These are phyloP conservation scores for Notoglanidium macrostoma DNA, from an alignment of 2,797 vertebrate genomes.

Conservation along the genomic window DNA sequence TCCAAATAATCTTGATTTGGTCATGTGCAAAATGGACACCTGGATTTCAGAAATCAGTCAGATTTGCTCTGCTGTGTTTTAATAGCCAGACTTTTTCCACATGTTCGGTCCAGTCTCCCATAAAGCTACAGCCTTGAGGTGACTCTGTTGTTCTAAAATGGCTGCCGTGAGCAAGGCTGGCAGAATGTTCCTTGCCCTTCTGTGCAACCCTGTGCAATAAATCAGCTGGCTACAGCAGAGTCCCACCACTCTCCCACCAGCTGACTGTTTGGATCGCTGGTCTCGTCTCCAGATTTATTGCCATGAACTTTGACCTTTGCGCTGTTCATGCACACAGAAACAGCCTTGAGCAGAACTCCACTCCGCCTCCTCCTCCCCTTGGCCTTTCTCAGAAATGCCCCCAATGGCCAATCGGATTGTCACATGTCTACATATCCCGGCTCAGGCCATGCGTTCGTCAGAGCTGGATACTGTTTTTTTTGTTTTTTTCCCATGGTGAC, in stretches of 20 bases:
- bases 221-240: slow-evolving; percentile 27
- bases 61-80: not conserved
- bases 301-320: slow-evolving; percentile 45
- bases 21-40: not conserved
- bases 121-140: not conserved
- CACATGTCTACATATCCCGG: slow-evolving; percentile 31
- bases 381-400: slow-evolving; percentile 39
- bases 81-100: not conserved
- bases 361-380: not conserved
- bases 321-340: slow-evolving; percentile 27
- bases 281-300: slow-evolving; percentile 50
- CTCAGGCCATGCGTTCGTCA: slow-evolving; percentile 32
- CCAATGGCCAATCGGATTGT: slow-evolving; percentile 17
- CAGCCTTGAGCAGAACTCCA: slow-evolving; percentile 21
- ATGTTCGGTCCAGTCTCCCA: not conserved
- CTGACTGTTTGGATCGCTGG: slow-evolving; percentile 34
- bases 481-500: slow-evolving; percentile 11
- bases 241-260: slow-evolving; percentile 27
- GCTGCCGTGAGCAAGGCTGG: slow-evolving; percentile 19
- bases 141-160: slow-evolving; percentile 24
- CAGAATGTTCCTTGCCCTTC: slow-evolving; percentile 48
- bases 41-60: not conserved
- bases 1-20: not conserved
- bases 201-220: slow-evolving; percentile 33
- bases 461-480: slow-evolving; percentile 7